Evolutionary conservation across 1,140 invertebrate genomes (phyloP).

Genomic region (Varroa destructor): DNA sequence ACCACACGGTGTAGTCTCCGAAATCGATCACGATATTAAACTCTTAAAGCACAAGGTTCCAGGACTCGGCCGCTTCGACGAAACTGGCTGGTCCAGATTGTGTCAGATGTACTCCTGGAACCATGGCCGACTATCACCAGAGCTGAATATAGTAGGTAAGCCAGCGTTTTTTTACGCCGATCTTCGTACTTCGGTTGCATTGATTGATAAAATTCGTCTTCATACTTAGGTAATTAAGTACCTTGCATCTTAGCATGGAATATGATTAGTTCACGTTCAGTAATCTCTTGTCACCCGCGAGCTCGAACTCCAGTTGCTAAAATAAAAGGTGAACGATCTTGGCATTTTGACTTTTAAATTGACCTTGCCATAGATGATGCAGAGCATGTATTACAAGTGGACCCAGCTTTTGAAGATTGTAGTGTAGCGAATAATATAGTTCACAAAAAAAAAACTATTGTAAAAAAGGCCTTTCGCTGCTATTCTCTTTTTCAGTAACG

Average conservation of each 20-base stretch:
- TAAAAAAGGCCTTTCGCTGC: neutral
- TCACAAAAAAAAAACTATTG: neutral
- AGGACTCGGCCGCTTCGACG: neutral
- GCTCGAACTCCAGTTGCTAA: too few relatives aligned
- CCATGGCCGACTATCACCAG: neutral
- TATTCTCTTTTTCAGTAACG: neutral
- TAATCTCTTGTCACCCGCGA: too few relatives aligned
- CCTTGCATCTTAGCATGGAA: neutral
- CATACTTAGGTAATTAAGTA: neutral
- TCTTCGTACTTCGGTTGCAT: neutral
- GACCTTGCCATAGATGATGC: too few relatives aligned
- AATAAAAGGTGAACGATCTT: too few relatives aligned
- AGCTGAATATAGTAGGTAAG: neutral
- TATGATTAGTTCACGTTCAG: too few relatives aligned
- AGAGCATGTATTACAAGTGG: too few relatives aligned
- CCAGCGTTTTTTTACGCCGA: neutral
- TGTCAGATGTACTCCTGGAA: neutral
- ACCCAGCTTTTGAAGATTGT: too few relatives aligned
- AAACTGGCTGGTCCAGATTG: neutral
- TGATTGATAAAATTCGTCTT: conserved; percentile 1
- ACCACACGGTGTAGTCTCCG: too few relatives aligned
- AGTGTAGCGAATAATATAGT: too few relatives aligned
- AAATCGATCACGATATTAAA: too few relatives aligned
- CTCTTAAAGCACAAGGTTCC: too few relatives aligned
- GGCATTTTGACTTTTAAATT: too few relatives aligned